Conservation (phyloP, 2,797 vertebrate species). For the Pipistrellus pygmaeus region DNA sequence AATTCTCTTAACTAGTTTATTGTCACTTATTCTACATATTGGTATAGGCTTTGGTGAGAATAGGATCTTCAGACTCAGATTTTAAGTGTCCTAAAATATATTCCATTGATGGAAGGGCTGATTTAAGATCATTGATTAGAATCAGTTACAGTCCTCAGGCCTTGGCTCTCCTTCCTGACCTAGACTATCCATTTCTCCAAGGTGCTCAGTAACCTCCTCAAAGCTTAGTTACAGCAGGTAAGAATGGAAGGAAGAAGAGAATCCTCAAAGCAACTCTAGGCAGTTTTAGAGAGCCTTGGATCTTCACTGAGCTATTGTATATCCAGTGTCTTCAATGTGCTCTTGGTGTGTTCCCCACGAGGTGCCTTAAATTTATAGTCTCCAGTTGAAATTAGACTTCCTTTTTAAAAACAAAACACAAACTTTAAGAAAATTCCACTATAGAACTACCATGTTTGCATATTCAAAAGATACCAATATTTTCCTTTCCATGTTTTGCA, state of each 20-base stretch:
- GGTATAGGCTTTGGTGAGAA: not conserved
- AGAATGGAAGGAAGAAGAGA: not conserved
- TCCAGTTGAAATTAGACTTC: slow-evolving; percentile 45
- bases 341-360: not conserved
- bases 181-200: not conserved
- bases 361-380: not conserved
- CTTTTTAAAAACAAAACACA: slow-evolving; percentile 60
- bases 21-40: not conserved
- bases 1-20: not conserved
- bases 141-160: not conserved
- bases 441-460: not conserved
- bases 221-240: not conserved
- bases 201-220: not conserved
- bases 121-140: not conserved
- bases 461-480: not conserved
- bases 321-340: not conserved
- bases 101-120: not conserved
- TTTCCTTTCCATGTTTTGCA: slow-evolving; percentile 2
- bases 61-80: not conserved
- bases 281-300: not conserved
- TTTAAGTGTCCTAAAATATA: slow-evolving; percentile 57
- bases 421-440: not conserved
- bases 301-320: not conserved
- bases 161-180: not conserved
- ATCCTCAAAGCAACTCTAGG: not conserved